These are phyloP conservation scores for Geococcyx californianus DNA, from an alignment of 2,113 vertebrate species.

Conservation along the genomic window DNA sequence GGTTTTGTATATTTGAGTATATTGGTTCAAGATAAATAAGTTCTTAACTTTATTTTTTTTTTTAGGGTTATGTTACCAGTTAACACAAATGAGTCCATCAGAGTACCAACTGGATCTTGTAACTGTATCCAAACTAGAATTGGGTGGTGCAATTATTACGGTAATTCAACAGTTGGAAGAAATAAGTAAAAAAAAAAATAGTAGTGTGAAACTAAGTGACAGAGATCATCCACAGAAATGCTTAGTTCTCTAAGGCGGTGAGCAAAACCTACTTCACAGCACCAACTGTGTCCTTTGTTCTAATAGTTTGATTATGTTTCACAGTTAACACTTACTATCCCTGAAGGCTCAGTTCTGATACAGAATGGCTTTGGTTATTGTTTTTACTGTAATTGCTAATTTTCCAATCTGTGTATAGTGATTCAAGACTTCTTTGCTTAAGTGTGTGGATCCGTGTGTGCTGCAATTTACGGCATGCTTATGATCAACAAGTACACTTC, in stretches of 20 bases:
- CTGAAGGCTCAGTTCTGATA: background rate
- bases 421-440: background rate
- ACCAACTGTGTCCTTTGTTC: background rate
- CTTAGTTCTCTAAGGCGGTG: background rate
- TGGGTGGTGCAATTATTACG: background rate
- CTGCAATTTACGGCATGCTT: fast-evolving
- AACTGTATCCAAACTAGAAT: background rate
- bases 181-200: background rate
- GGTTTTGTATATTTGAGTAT: background rate
- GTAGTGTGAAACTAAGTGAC: background rate
- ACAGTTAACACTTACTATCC: background rate
- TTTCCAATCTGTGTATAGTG: background rate
- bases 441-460: background rate
- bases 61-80: background rate
- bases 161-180: background rate
- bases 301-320: background rate
- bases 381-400: background rate
- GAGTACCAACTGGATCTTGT: background rate
- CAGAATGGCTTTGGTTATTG: background rate
- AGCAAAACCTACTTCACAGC: background rate
- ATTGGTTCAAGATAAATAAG: background rate
- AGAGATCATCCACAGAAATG: background rate
- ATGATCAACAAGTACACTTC: background rate
- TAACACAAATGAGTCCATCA: background rate
- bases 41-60: background rate